phyloP scores from a whole-genome alignment of 2,888 invertebrate genomes.

The Torymus aiolomorphi region DNA sequence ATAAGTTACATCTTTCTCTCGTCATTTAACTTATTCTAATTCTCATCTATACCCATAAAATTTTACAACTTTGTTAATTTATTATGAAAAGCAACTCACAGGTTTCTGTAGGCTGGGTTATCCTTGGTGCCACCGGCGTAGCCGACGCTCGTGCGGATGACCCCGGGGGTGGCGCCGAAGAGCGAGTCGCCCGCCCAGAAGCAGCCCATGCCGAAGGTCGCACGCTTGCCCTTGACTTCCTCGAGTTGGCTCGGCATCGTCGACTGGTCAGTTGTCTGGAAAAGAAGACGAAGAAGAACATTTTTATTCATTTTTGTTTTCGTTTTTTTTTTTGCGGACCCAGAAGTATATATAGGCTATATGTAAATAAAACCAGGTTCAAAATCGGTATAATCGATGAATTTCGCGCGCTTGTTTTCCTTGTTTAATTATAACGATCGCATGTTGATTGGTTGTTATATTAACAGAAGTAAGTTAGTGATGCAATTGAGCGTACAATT shows the following conservation, averaged over 20 bases:
- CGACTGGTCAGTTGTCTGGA: not conserved
- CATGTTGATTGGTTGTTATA: no score
- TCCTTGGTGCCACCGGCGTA: conserved; percentile 91
- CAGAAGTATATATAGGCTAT: no score
- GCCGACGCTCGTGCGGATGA: conserved; percentile 94
- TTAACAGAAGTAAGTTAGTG: no score
- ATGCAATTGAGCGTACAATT: no score
- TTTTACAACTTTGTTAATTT: not conserved
- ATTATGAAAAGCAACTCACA: conserved; percentile 80
- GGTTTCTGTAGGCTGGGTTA: conserved; percentile 88
- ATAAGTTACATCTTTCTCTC: no score
- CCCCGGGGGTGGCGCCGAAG: conserved; percentile 84
- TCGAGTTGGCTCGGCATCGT: conserved; percentile 78
- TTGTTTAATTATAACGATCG: no score
- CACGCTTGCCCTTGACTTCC: conserved; percentile 82
- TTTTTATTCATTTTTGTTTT: no score
- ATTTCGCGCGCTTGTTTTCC: no score
- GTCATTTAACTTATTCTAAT: no score
- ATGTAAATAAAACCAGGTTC: no score
- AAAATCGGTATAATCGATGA: no score
- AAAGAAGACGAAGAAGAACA: not conserved
- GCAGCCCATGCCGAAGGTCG: conserved; percentile 95
- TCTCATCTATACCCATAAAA: not conserved
- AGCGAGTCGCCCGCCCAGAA: conserved; percentile 94
- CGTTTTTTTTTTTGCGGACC: no score